Conservation (phyloP, 2,113 vertebrate species). For the Rissa tridactyla region DNA sequence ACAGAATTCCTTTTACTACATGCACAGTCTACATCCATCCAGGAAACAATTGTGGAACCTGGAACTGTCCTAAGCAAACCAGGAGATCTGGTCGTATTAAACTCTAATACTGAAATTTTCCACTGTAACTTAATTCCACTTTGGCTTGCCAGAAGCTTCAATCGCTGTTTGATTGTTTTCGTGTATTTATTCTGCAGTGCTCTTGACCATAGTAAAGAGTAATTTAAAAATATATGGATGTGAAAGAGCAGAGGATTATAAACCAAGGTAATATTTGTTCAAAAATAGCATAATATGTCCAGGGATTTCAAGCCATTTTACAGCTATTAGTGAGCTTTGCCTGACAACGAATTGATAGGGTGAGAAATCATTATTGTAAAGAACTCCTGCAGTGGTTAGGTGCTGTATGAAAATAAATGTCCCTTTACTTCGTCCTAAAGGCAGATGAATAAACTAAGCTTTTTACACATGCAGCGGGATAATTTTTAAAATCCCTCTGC, state of each 20-base stretch:
- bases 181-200: neutral
- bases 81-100: slow-evolving; percentile 48
- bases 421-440: neutral
- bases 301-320: neutral
- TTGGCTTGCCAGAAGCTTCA: slow-evolving; percentile 61
- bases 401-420: neutral
- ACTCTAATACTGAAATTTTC: slow-evolving; percentile 69
- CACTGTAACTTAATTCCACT: slow-evolving; percentile 63
- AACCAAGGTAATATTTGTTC: neutral
- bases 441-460: neutral
- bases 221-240: neutral
- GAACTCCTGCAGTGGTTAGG: neutral
- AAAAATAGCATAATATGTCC: neutral
- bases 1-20: neutral
- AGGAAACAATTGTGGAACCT: slow-evolving; percentile 57
- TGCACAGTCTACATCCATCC: neutral
- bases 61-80: slow-evolving; percentile 41
- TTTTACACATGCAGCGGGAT: neutral
- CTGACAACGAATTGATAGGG: neutral
- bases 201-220: neutral
- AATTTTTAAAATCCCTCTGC: neutral
- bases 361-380: slow-evolving; percentile 10
- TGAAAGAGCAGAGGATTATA: neutral
- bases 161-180: slow-evolving; percentile 28
- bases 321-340: neutral